phyloP scores from a whole-genome alignment of 2,113 vertebrate genomes.

The Cariama cristata region DNA sequence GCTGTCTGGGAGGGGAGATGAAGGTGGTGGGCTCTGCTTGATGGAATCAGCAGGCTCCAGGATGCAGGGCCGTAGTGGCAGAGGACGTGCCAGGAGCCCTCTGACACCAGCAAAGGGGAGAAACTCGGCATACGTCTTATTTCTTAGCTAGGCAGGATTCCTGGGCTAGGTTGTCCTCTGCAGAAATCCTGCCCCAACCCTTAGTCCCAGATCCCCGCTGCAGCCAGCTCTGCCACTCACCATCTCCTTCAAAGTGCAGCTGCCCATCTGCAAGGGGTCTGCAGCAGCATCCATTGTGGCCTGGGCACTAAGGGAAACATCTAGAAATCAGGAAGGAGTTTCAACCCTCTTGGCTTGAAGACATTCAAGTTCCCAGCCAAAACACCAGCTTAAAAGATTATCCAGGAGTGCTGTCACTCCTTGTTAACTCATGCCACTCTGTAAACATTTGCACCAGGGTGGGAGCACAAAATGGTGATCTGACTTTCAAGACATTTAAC shows the following conservation, averaged over 20 bases:
- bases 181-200: neutral
- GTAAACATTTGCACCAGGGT: neutral
- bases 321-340: neutral
- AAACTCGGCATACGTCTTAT: neutral
- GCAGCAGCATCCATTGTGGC: neutral
- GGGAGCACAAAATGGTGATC: neutral
- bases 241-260: neutral
- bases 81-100: neutral
- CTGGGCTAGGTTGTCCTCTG: neutral
- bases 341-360: neutral
- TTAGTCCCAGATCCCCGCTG: neutral
- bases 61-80: neutral
- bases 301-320: neutral
- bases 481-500: neutral
- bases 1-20: neutral
- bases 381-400: neutral
- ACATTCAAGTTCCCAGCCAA: neutral
- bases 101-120: neutral
- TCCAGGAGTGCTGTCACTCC: neutral
- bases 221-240: neutral
- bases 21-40: fast-evolving
- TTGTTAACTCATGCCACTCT: neutral
- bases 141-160: neutral
- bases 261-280: neutral
- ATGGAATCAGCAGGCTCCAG: neutral